Evolutionary conservation across 2,797 vertebrate genomes (phyloP).

Genomic region (Gobio occitaniae): DNA sequence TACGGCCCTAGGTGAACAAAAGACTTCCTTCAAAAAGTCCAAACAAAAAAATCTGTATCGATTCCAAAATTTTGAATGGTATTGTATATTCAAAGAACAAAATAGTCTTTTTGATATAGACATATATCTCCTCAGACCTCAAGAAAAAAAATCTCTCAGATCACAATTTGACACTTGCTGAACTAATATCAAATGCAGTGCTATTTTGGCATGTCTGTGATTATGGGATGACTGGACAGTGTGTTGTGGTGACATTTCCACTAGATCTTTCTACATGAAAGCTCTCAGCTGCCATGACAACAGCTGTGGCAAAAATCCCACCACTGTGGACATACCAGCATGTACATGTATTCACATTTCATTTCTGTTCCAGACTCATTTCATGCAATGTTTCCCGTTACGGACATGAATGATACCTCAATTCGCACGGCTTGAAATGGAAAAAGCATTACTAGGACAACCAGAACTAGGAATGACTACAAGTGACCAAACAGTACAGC

Average conservation of each 20-base stretch:
- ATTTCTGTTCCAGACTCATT: neutral
- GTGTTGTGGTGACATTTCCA: neutral
- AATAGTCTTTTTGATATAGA: neutral
- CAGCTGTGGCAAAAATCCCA: neutral
- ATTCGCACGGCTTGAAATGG: neutral
- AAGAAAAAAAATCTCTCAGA: neutral
- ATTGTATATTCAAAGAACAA: neutral
- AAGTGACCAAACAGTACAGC: neutral
- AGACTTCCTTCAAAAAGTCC: too few relatives aligned
- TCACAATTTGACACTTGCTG: neutral
- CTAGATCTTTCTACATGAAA: conserved; percentile 9
- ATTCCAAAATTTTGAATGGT: neutral
- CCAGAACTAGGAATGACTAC: neutral
- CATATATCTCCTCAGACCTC: neutral
- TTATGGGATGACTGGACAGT: neutral
- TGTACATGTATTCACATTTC: neutral
- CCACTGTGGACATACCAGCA: conserved; percentile 1
- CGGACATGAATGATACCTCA: neutral
- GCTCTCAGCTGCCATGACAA: conserved; percentile 28
- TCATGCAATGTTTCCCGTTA: neutral
- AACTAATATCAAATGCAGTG: neutral
- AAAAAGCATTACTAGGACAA: neutral
- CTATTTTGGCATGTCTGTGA: neutral
- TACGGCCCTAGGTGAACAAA: neutral
- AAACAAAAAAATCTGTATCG: too few relatives aligned